A percentile compares a stretch with the other conserved stretches of the same genome.
phyloP scores from a whole-genome alignment of 2,113 vertebrate genomes.

The Trichomycterus rosablanca region DNA sequence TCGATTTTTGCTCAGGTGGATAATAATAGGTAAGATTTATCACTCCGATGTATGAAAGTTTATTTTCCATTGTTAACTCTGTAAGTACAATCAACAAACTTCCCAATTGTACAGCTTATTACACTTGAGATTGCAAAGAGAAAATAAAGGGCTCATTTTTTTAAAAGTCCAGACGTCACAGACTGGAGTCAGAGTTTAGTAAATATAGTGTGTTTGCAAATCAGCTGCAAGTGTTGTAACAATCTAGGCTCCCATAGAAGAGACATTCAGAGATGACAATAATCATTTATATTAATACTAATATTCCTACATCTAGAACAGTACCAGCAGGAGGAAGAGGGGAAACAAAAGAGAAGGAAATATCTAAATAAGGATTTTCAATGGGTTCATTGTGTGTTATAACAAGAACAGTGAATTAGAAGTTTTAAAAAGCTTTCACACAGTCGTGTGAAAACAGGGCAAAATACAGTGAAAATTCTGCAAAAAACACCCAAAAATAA shows the following conservation, averaged over 20 bases:
- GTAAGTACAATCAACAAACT: not conserved
- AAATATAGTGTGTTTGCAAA: conserved; percentile 30
- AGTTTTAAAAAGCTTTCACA: too few species aligned
- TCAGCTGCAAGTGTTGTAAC: conserved; percentile 26
- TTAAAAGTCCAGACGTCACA: not conserved
- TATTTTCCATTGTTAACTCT: too few species aligned
- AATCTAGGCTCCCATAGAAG: conserved; percentile 13
- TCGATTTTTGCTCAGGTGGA: too few species aligned
- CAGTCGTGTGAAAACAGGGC: too few species aligned
- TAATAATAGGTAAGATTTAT: too few species aligned
- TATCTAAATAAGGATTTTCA: too few species aligned
- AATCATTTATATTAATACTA: not conserved
- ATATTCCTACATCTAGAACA: not conserved
- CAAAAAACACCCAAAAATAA: too few species aligned
- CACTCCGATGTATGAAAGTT: too few species aligned
- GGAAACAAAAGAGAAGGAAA: not conserved
- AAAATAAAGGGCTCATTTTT: conserved; percentile 18
- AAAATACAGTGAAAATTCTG: too few species aligned
- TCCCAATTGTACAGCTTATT: conserved; percentile 16
- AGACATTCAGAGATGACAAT: conserved; percentile 21
- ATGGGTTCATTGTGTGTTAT: too few species aligned
- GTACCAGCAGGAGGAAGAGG: not conserved
- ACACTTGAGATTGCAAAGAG: not conserved
- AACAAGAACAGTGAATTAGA: too few species aligned
- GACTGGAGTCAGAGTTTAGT: not conserved